Evolutionary conservation across 2,797 vertebrate genomes (phyloP).

Genomic region (Syngnathus acus): DNA sequence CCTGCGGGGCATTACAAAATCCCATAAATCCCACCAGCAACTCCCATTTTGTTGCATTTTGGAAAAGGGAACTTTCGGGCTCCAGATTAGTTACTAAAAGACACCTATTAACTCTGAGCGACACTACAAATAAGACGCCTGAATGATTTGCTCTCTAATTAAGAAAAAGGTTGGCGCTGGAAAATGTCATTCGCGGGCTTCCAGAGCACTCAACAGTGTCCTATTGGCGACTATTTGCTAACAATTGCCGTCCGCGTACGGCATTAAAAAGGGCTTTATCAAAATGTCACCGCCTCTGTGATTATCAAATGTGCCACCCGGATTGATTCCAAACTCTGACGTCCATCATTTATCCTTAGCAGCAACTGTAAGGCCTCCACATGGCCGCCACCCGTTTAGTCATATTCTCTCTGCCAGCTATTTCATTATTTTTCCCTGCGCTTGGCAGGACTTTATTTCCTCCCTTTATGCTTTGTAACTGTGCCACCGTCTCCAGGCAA

Average conservation of each 20-base stretch:
- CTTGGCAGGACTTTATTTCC: conserved; percentile 54
- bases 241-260: conserved; percentile 35
- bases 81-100: conserved; percentile 40
- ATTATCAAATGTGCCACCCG: conserved; percentile 34
- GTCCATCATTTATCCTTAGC: conserved; percentile 34
- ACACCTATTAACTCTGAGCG: conserved; percentile 51
- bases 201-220: conserved; percentile 12
- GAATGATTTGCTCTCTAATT: conserved; percentile 48
- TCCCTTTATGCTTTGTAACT: conserved; percentile 63
- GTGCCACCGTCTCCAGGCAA: conserved; percentile 64
- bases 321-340: conserved; percentile 46
- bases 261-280: conserved; percentile 47
- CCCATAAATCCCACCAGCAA: conserved; percentile 18
- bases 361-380: conserved; percentile 15
- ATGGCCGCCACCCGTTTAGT: conserved; percentile 36
- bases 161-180: conserved; percentile 40
- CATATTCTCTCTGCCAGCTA: conserved; percentile 35
- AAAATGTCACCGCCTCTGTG: conserved; percentile 55
- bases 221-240: conserved; percentile 27
- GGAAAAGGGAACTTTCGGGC: conserved; percentile 10
- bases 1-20: conserved; percentile 15
- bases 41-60: conserved; percentile 17
- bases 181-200: conserved; percentile 46
- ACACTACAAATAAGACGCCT: conserved; percentile 41
- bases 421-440: conserved; percentile 24